Conservation (phyloP, 2,797 vertebrate genomes). For the Mormyrops attenuatus region DNA sequence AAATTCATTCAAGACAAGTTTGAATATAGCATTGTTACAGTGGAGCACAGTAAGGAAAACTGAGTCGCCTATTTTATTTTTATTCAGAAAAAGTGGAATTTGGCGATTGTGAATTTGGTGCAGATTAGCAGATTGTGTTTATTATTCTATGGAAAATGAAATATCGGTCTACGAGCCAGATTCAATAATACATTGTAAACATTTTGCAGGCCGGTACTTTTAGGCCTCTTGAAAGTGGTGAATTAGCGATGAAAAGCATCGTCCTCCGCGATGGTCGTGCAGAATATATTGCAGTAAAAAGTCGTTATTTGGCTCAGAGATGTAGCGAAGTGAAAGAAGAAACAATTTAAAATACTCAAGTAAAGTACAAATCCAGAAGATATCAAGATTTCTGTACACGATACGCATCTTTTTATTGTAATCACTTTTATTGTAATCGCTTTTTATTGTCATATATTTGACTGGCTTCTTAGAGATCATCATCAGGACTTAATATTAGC, state of each 20-base stretch:
- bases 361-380: background rate
- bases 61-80: background rate
- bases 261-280: background rate
- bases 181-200: background rate
- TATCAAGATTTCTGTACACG: background rate
- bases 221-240: background rate
- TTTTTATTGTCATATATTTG: background rate
- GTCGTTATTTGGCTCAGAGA: background rate
- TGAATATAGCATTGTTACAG: background rate
- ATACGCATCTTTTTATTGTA: background rate
- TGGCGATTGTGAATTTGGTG: background rate
- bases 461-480: background rate
- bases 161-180: background rate
- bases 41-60: background rate
- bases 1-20: background rate
- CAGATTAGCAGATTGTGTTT: background rate
- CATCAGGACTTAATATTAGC: background rate
- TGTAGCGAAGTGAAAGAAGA: background rate
- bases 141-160: background rate
- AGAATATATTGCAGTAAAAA: background rate
- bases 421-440: background rate
- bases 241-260: background rate
- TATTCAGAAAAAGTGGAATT: background rate
- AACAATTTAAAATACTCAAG: background rate
- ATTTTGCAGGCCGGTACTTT: background rate